Conservation (phyloP, 1,140 invertebrate species). For the Magallana angulata region DNA sequence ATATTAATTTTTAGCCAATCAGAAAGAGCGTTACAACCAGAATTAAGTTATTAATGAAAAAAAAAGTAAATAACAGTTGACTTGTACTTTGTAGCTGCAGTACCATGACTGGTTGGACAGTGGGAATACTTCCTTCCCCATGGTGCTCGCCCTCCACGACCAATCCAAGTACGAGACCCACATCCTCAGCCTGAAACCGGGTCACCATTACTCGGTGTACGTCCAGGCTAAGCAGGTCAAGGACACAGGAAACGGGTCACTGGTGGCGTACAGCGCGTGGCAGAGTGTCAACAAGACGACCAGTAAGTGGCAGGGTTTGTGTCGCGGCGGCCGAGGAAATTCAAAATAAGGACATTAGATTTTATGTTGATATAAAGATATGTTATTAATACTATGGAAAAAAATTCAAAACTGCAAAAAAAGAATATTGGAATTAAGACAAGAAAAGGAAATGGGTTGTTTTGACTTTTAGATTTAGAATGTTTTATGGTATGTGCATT, state of each 20-base stretch:
- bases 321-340: neutral
- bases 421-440: no score
- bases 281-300: slow-evolving; percentile 52
- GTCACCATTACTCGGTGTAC: slow-evolving; percentile 58
- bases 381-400: no score
- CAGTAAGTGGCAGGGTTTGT: slow-evolving; percentile 52
- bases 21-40: no score
- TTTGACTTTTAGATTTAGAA: no score
- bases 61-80: no score
- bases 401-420: no score
- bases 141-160: slow-evolving; percentile 48
- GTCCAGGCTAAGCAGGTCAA: slow-evolving; percentile 56
- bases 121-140: slow-evolving; percentile 42
- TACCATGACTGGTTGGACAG: slow-evolving; percentile 51
- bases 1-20: no score
- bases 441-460: no score
- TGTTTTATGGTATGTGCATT: no score
- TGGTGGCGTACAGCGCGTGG: slow-evolving; percentile 55
- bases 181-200: slow-evolving; percentile 55
- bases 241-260: slow-evolving; percentile 48
- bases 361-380: no score
- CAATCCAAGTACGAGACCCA: slow-evolving; percentile 43
- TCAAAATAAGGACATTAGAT: neutral
- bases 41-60: no score
- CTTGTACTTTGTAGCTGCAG: slow-evolving; percentile 35